These are phyloP conservation scores for Danio kyathit DNA, from an alignment of 2,797 vertebrate species.

Conservation along the genomic window DNA sequence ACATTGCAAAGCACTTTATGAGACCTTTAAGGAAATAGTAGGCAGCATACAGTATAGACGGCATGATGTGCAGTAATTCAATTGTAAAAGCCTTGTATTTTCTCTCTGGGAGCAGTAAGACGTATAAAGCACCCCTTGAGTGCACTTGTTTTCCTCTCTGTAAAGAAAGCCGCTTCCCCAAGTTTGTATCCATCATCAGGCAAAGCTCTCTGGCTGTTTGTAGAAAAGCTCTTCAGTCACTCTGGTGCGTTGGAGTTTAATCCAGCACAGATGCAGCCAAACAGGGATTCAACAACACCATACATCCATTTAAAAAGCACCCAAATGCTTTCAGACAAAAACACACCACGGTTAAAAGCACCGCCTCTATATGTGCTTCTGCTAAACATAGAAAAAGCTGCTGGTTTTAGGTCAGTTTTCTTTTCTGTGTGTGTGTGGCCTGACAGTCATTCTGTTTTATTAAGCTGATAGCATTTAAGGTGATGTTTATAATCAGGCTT, in stretches of 20 bases:
- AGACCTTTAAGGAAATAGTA: background rate
- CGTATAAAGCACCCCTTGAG: background rate
- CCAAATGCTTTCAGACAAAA: slow-evolving; percentile 21
- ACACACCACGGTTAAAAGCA: slow-evolving; percentile 14
- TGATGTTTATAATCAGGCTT: background rate
- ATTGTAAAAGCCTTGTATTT: background rate
- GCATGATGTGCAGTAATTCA: background rate
- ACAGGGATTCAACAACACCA: background rate
- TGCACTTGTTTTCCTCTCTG: background rate
- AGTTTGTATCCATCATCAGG: background rate
- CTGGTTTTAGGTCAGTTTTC: background rate
- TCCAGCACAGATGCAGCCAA: background rate
- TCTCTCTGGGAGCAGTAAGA: background rate
- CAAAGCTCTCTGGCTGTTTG: background rate
- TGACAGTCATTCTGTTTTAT: background rate
- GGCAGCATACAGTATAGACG: background rate
- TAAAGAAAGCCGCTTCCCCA: background rate
- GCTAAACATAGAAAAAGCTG: slow-evolving; percentile 26
- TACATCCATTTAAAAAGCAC: background rate
- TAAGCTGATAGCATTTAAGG: background rate
- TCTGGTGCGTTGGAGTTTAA: background rate
- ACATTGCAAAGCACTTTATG: too few relatives aligned
- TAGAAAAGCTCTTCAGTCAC: background rate
- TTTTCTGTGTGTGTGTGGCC: too few relatives aligned
- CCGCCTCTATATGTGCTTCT: background rate